Conservation (phyloP, 2,888 invertebrate genomes). For the Pachycephus smyrnensis region DNA sequence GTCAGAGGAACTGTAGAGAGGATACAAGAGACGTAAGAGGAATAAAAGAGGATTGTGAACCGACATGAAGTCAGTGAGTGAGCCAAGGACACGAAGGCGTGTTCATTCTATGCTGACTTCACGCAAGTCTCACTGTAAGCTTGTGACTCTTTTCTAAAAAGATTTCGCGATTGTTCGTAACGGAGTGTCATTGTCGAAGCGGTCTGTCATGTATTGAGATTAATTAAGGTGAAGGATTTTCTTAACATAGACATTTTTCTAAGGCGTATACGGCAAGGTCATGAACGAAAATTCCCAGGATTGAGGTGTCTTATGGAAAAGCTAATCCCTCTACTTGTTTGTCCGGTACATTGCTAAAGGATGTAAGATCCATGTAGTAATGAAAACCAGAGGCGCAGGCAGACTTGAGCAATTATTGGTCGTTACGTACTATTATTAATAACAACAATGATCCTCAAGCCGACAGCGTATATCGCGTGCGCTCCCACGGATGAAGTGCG, state of each 20-base stretch:
- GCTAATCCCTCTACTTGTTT: not conserved
- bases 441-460: slow-evolving; percentile 61
- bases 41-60: not conserved
- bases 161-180: not conserved
- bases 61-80: not conserved
- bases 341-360: not conserved
- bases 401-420: slow-evolving; percentile 64
- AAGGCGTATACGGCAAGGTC: not conserved
- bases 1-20: not conserved
- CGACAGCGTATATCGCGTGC: slow-evolving; percentile 59
- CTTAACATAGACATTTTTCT: not conserved
- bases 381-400: slow-evolving; percentile 63
- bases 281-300: not conserved
- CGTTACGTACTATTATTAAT: slow-evolving; percentile 64
- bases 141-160: not conserved
- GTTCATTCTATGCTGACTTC: not conserved
- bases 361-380: slow-evolving; percentile 32
- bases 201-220: not conserved
- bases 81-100: not conserved
- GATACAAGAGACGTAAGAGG: not conserved
- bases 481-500: slow-evolving; percentile 66
- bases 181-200: not conserved
- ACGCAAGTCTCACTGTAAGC: not conserved
- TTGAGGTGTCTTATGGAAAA: not conserved
- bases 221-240: not conserved